Evolutionary conservation across 2,888 invertebrate species (phyloP), one percentile per base, ranked within the genome.

Genomic region (Lasioglossum calceatum): DNA sequence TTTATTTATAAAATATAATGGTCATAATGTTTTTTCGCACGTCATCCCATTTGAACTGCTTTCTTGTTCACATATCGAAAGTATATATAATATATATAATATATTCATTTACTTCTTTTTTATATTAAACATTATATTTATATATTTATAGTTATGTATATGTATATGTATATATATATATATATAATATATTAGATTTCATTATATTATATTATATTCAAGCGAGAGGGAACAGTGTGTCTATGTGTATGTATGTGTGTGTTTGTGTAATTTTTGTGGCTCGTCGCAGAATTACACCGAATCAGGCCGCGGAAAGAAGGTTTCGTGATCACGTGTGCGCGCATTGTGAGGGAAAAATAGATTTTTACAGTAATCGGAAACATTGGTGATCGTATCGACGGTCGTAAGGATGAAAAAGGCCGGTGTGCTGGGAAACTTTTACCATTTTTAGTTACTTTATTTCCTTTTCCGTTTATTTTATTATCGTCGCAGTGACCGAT

Each of bases 1-100:
- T 89, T 90, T 89, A 89, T 91, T 91, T 91, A 92, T 92, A 90
- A 90, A 87, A 90, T 91, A 91, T 90, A 92, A 90, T 91, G 82
- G 77, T 91, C 87, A 87, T 80, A 89, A 91, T 88, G 88, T 89
- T 67, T 84, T 82, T 86, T 81, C 86, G 86, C 88, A 80, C 84
- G 71, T 86, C 87, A 85, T 92, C 79, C 87, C 87, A 58, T 88
- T 88, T 90, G 74, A 91, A 90, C 87, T 86, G 88, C 81, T 87
- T 86, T 85, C 87, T 90, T 85, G 79, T 89, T 85, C 87, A 75
- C 89, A 88, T 89, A 90, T 90, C 90, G 90, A 90, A 90, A 89
- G 87, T 90, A 85, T 85, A 85, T 84, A 81, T 84, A 79, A 81
- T 58, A 58, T 64, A 77, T 84, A 85, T 83, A 64, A 78, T 83